A percentile compares a stretch with the other conserved stretches of the same genome.
Conservation (phyloP, 2,888 invertebrate genomes). For the Endotricha flammealis region DNA sequence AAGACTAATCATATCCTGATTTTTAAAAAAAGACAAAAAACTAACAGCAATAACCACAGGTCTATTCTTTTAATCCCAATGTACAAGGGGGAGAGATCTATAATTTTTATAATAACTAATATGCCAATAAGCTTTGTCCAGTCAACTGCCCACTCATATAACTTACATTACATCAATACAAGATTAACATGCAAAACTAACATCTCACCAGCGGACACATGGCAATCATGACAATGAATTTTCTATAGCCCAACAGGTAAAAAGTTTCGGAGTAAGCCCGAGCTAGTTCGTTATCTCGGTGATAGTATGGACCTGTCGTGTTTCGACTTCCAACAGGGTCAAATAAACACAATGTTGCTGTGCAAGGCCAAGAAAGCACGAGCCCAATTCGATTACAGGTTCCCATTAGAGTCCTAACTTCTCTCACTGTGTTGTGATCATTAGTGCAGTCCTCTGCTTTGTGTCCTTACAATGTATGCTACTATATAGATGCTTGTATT, state of each 20-base stretch:
- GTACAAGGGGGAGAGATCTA: too few species aligned
- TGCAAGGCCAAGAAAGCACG: conserved; percentile 85
- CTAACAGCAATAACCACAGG: too few species aligned
- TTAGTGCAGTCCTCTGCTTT: conserved; percentile 68
- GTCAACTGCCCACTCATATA: conserved; percentile 15
- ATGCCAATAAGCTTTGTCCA: conserved; percentile 8
- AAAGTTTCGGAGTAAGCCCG: conserved; percentile 89
- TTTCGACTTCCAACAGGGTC: conserved; percentile 90
- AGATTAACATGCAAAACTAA: conserved; percentile 30
- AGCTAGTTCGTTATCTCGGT: conserved; percentile 87
- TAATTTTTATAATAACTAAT: too few species aligned
- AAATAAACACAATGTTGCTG: conserved; percentile 83
- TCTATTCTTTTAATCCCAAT: too few species aligned
- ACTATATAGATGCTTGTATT: conserved; percentile 39
- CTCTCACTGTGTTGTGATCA: conserved; percentile 72
- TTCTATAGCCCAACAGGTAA: conserved; percentile 87
- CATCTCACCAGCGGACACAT: conserved; percentile 19
- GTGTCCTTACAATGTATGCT: conserved; percentile 37
- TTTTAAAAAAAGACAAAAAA: too few species aligned
- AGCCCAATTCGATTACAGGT: conserved; percentile 84
- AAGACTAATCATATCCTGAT: too few species aligned
- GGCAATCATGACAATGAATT: conserved; percentile 51
- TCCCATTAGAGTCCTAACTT: conserved; percentile 59
- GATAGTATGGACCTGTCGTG: conserved; percentile 87
- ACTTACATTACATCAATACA: conserved; percentile 41